Evolutionary conservation across 1,140 invertebrate genomes (phyloP), one percentile per base, ranked within the genome.

Genomic region (Bombus difficillimus): DNA sequence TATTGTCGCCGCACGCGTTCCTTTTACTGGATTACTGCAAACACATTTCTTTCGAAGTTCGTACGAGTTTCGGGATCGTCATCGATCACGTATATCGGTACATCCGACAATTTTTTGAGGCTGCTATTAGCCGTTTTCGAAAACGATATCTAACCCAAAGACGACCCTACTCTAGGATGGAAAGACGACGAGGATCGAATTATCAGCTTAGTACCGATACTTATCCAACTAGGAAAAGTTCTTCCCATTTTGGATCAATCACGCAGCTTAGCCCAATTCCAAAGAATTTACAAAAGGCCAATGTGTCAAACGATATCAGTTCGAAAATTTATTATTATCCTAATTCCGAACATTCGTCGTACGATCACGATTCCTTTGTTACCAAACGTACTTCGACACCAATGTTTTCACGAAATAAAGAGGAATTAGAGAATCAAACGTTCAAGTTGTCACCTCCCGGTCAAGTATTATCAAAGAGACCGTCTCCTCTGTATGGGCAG

Each of bases 201-300:
- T 94, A 93, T 83, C 92, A 94, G 68, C 86, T 93, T n/a, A 93
- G 92, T 66, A 87, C 62, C 43, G 92, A 94, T 15, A 72, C 86
- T 47, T 89, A 81, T 53, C 32, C 81, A 2, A 81, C 69, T 32
- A 78, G 75, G 13, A 90, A 73, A 15, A 81, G 89, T 41, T 66
- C 86, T 25, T 53, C 78, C 8, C 80, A 82, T n/a, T 88, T 91
- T 13, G 81, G 69, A 78, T 59, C 84, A 25, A 88, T 91, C 8
- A 79, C 76, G 12, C 86, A 86, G 18, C 37, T 92, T 1, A 93
- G 90, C 73, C 92, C 92, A 12, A 93, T 93, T 62, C n/a, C 87
- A 1, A 71, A 76, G 1, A 79, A 37, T 25, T 8, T 53, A 0
- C 43, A 41, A 8, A 64, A 72, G 37, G 10, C 34, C 10, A 15